Base-by-base conservation (phyloP, 2,113 vertebrate genomes). In the Passer domesticus region DNA sequence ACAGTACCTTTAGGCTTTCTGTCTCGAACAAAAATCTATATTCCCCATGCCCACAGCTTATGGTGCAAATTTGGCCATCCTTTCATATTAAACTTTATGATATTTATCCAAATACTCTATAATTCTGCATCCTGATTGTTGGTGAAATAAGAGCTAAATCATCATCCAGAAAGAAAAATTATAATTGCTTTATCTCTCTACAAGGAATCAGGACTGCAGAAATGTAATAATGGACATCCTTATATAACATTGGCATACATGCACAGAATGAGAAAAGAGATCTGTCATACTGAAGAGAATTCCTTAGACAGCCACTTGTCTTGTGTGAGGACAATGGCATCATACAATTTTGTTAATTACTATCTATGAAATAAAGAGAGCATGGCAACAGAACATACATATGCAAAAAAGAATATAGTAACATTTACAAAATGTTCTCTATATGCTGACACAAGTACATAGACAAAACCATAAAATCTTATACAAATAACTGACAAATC, bases 401-500 rank as follows among this genome's bases (percentile, higher is more conserved):
- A 79, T 60, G 30, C 39, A 87, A 74, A 70, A 68, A 52, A 47
- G 33, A 56, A 5, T 72, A 47, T 25, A 56, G 46, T 30, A 88
- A 86, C 1, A 1, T 60, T 87, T 95, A 83, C 1, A 3, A 75
- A 93, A 80, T 41, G 6, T 74, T 85, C 76, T 88, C 52, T 79
- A 24, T 16, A 5, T 60, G 15, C 53, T 79, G 47, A 28, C 25
- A 90, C 15, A 72, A 67, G 11, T 33, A 28, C 20, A 41, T 70
- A 50, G 27, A 73, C 24, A 88, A n/a, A 75, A 39, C 23, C 43
- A 37, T 67, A 58, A 95, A 90, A 83, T 47, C 17, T 87, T 73
- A 94, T 91, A 77, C 33, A 85, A 69, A 91, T 93, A 92, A 84
- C 15, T 70, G 60, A 90, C 68, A 95, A 97, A 94, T 92, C 59